Percentiles rank a stretch among this genome's conserved stretches.
Evolutionary conservation across 2,797 vertebrate species (phyloP).

Genomic region (Gadopsis bispinosus): DNA sequence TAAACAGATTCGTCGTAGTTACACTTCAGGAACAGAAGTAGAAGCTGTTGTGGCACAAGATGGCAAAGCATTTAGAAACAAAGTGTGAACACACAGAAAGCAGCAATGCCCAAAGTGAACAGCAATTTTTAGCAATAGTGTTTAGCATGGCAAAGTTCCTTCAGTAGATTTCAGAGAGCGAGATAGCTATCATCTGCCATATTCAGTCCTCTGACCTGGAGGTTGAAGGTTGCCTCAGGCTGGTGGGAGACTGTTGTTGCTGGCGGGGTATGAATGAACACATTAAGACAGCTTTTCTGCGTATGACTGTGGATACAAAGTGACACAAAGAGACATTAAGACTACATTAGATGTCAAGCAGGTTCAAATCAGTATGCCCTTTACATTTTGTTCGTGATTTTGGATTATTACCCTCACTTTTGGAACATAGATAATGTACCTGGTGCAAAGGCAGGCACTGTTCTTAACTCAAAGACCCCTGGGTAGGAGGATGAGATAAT

Average conservation of each 20-base stretch:
- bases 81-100: background rate
- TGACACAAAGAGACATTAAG: no score
- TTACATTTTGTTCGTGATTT: no score
- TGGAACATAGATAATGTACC: no score
- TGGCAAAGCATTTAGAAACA: background rate
- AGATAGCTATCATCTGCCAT: background rate
- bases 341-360: no score
- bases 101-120: background rate
- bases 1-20: background rate
- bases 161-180: background rate
- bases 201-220: constrained; percentile 6
- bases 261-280: background rate
- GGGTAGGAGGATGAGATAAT: no score
- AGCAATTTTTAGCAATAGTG: background rate
- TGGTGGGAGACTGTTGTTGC: background rate
- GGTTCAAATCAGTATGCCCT: no score
- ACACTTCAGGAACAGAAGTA: background rate
- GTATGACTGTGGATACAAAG: background rate
- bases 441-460: no score
- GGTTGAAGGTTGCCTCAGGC: constrained; percentile 1
- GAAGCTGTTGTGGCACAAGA: background rate
- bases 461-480: no score
- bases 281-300: no score
- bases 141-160: constrained; percentile 1
- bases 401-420: no score